A percentile compares a stretch with the other conserved stretches of the same genome.
Conservation (phyloP, 1,140 invertebrate species). For the Antheraea mylitta region DNA sequence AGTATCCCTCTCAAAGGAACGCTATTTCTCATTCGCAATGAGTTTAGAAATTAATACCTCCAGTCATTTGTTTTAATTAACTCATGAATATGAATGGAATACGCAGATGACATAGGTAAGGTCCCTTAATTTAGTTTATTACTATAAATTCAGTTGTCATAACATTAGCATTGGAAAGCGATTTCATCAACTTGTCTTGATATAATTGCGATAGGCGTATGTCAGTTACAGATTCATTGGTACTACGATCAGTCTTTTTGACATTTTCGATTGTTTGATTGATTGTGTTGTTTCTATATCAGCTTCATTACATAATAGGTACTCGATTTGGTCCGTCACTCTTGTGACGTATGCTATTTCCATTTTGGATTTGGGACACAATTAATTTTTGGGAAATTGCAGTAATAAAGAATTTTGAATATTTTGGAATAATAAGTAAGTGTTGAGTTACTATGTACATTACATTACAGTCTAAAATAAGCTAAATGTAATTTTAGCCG, state of each 20-base stretch:
- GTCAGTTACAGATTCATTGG: neutral
- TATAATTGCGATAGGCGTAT: neutral
- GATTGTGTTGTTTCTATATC: neutral
- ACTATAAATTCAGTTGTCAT: constrained; percentile 23
- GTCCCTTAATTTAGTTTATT: constrained; percentile 25
- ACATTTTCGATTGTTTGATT: constrained; percentile 1
- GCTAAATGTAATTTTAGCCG: too few species aligned
- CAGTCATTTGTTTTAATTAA: constrained; percentile 50
- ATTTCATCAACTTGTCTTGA: constrained; percentile 7
- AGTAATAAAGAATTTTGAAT: neutral
- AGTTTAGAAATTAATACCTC: constrained; percentile 44
- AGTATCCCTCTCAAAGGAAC: constrained; percentile 25
- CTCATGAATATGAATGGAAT: constrained; percentile 45
- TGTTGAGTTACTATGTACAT: too few species aligned
- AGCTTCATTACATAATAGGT: neutral
- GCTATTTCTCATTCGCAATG: constrained; percentile 28
- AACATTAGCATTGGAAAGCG: constrained; percentile 15
- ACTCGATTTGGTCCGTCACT: neutral
- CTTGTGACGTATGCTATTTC: neutral
- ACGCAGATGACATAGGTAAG: constrained; percentile 33
- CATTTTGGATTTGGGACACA: neutral
- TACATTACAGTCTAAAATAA: too few species aligned
- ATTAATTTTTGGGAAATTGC: neutral
- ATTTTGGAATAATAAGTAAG: neutral
- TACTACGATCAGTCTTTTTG: constrained; percentile 2